Percentiles rank a stretch among this genome's conserved stretches.
These are phyloP conservation scores for Drosophila subpulchrella DNA, from an alignment of 1,140 invertebrate genomes.

Conservation along the genomic window DNA sequence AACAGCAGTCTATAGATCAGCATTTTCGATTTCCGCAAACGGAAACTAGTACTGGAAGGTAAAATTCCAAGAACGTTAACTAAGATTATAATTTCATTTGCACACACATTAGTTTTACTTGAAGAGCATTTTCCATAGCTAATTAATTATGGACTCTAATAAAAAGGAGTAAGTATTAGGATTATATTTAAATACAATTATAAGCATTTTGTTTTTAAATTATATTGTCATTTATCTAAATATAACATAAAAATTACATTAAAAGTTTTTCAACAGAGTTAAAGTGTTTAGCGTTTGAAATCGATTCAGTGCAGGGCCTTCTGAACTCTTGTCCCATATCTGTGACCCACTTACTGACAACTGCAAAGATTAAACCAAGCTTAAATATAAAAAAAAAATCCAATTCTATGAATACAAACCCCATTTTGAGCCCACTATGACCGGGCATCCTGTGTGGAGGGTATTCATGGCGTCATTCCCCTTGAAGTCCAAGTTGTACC, in stretches of 20 bases:
- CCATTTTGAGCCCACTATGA: slow-evolving; percentile 98
- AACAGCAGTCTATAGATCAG: background rate
- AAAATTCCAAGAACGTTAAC: background rate
- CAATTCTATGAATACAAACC: slow-evolving; percentile 85
- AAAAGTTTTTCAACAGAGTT: background rate
- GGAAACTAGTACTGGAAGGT: background rate
- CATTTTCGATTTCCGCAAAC: background rate
- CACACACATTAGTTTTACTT: too few relatives aligned
- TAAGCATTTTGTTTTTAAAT: background rate
- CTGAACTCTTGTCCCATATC: slow-evolving; percentile 4
- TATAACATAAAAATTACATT: background rate
- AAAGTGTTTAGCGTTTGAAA: background rate
- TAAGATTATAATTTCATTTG: background rate
- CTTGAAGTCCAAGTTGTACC: slow-evolving; percentile 95
- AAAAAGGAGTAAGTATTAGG: too few relatives aligned
- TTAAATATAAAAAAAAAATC: background rate
- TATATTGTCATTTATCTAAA: background rate
- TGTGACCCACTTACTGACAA: slow-evolving; percentile 17
- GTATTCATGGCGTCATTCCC: slow-evolving; percentile 96
- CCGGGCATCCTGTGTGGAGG: slow-evolving; percentile 97
- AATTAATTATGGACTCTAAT: too few relatives aligned
- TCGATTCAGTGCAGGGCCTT: background rate
- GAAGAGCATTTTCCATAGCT: too few relatives aligned
- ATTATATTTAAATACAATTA: too few relatives aligned
- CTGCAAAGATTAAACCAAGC: background rate